Evolutionary conservation across 2,113 vertebrate species (phyloP), one percentile per base, ranked within the genome.

Genomic region (Lipophrys pholis): DNA sequence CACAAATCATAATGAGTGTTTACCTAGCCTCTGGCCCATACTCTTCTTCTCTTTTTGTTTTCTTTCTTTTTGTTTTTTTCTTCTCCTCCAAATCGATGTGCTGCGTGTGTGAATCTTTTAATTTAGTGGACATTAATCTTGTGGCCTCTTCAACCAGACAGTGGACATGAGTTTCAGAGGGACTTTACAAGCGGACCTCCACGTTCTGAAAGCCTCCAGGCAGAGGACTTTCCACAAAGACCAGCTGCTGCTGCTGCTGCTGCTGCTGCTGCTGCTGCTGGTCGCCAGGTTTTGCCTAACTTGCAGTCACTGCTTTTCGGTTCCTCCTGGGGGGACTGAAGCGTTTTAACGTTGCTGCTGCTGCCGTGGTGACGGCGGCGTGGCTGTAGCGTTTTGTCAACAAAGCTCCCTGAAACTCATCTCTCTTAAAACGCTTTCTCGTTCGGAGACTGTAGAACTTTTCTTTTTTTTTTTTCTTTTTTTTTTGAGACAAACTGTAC

Each of bases 401-500:
- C 69, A 78, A 71, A 49, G 36, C 73, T 52, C 56, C 16, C 69
- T 82, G 84, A 89, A 90, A 86, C 87, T 85, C 62, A 86, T 84
- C 73, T 83, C 83, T 81, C 67, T 75, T 59, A 66, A 83, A 85
- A 62, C 56, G 77, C 82, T 87, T 73, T 84, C 73, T 82, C 36
- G 8, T 73, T 75, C 43, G 56, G 68, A 84, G 87, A 85, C 80
- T 41, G 84, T 73, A 90, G 93, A 92, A 84, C 86, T 81, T 76
- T 92, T 89, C 91, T 71, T 80, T 41, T 70, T 91, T 89, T 90
- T 74, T 78, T 45, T 36, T 63, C 7, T 38, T 92, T 80, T 58
- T 15, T 42, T 57, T 74, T 90, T 93, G 83, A 92, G 89, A 93
- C 90, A 93, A 93, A 78, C 76, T 96, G 95, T 96, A 95, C 86